Evolutionary conservation across 2,888 invertebrate genomes (phyloP).

Genomic region (Orchesella flavescens): DNA sequence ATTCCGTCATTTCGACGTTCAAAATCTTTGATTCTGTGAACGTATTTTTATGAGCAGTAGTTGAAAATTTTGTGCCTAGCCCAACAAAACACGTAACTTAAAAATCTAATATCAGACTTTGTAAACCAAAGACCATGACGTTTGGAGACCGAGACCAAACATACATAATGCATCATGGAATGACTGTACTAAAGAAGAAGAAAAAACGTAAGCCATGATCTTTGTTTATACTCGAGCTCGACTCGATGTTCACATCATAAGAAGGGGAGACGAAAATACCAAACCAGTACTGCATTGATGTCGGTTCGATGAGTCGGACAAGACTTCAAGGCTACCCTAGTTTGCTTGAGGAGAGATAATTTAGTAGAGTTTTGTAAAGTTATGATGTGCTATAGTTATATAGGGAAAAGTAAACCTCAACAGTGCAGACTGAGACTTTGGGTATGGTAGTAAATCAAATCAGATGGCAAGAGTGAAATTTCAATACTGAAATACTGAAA

Average conservation of each 20-base stretch:
- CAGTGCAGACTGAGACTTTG: no score
- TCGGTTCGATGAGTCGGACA: constrained; percentile 9
- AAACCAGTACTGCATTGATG: constrained; percentile 1
- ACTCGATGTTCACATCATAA: not conserved
- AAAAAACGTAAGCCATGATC: no score
- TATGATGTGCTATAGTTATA: not conserved
- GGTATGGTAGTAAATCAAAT: not conserved
- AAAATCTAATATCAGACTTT: no score
- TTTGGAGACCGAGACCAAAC: not conserved
- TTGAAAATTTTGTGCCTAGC: no score
- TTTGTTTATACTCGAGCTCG: no score
- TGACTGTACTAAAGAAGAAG: no score
- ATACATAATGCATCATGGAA: not conserved
- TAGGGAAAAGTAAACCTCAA: not conserved
- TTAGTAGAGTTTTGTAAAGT: not conserved
- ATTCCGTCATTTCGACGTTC: no score
- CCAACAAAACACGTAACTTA: no score
- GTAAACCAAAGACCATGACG: no score
- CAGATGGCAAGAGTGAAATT: not conserved
- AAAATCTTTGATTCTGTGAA: no score
- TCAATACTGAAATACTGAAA: no score
- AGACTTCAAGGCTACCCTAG: not conserved
- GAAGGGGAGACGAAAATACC: not conserved
- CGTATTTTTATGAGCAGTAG: no score
- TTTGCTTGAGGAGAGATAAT: not conserved